Evolutionary conservation across 35 echinoderm and acorn worm species (phyloP).

Genomic region (Chiridota heheva): DNA sequence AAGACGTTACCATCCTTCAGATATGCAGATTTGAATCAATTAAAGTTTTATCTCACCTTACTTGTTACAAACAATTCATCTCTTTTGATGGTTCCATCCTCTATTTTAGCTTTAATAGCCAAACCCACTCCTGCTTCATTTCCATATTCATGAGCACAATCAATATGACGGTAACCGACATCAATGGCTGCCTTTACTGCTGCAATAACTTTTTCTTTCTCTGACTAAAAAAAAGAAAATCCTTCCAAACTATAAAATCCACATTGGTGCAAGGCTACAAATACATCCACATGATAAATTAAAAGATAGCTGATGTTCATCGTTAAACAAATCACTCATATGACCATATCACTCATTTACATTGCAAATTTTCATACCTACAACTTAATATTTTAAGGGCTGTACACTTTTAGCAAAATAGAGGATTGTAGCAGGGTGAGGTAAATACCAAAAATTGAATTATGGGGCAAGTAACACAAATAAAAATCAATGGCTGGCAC

Average conservation of each 20-base stretch:
- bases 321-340: background rate
- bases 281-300: background rate
- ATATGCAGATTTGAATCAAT: too few species aligned
- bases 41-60: constrained; percentile 17
- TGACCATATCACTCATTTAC: background rate
- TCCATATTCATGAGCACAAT: constrained; percentile 36
- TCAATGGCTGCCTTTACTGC: constrained; percentile 55
- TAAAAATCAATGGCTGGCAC: too few species aligned
- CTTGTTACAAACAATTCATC: constrained; percentile 51
- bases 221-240: constrained; percentile 10
- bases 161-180: constrained; percentile 63
- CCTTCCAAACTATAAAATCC: background rate
- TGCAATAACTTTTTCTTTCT: constrained; percentile 23
- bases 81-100: constrained; percentile 50
- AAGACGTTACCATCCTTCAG: too few species aligned
- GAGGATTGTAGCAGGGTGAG: too few species aligned
- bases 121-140: constrained; percentile 59
- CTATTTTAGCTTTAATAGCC: constrained; percentile 47
- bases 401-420: background rate
- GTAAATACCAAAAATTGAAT: too few species aligned
- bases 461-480: too few species aligned
- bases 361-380: background rate
- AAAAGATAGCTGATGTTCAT: background rate
- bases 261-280: background rate
- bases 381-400: background rate